Evolutionary conservation across 2,113 vertebrate genomes (phyloP).

Genomic region (Perca schrenkii): DNA sequence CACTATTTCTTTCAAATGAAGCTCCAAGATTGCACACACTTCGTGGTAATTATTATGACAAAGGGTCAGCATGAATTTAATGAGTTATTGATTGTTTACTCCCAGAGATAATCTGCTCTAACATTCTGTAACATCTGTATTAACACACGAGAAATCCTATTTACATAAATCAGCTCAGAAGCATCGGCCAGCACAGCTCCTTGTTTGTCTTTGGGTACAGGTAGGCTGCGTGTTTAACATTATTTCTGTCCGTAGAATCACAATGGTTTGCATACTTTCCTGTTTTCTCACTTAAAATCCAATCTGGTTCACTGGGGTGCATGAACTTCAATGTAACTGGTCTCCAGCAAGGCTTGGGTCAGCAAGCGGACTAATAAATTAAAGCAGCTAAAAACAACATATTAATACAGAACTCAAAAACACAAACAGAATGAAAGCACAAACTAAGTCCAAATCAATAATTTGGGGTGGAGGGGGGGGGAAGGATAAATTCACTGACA

Average conservation of each 20-base stretch:
- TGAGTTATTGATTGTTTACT: slow-evolving; percentile 74
- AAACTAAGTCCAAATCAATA: slow-evolving; percentile 62
- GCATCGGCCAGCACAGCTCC: slow-evolving; percentile 36
- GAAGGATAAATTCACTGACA: not conserved
- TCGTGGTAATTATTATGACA: slow-evolving; percentile 52
- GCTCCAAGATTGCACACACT: slow-evolving; percentile 56
- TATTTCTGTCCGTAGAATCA: slow-evolving; percentile 44
- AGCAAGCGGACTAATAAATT: slow-evolving; percentile 81
- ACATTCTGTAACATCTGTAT: slow-evolving; percentile 64
- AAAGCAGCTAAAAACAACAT: slow-evolving; percentile 76
- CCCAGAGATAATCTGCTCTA: slow-evolving; percentile 61
- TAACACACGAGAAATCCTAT: slow-evolving; percentile 64
- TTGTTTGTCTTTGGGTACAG: slow-evolving; percentile 53
- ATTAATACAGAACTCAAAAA: slow-evolving; percentile 66
- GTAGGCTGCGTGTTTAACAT: slow-evolving; percentile 39
- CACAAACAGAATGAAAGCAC: slow-evolving; percentile 66
- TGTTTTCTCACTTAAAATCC: slow-evolving; percentile 46
- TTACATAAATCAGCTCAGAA: slow-evolving; percentile 61
- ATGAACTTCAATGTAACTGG: slow-evolving; percentile 56
- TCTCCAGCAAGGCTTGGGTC: slow-evolving; percentile 65
- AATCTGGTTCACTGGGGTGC: slow-evolving; percentile 42
- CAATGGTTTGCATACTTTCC: slow-evolving; percentile 62
- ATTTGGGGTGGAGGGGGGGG: not conserved
- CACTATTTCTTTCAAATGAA: slow-evolving; percentile 41
- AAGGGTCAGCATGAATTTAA: slow-evolving; percentile 58